Conservation (phyloP, 2,888 invertebrate species). For the Liposcelis brunnea region DNA sequence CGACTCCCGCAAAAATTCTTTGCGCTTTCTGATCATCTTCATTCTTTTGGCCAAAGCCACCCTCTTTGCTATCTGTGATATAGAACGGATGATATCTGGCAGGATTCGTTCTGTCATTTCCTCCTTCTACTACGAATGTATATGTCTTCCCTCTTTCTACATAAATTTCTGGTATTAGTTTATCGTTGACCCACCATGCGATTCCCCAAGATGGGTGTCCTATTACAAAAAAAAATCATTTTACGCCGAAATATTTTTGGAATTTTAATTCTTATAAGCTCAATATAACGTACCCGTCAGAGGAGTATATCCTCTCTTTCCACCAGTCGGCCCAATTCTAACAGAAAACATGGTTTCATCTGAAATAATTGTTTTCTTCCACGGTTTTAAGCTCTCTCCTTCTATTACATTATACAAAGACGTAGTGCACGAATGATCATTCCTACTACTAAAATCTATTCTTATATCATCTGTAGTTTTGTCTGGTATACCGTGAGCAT, state of each 20-base stretch:
- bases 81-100: conserved; percentile 83
- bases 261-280: background rate
- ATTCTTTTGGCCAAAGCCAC: conserved; percentile 67
- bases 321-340: conserved; percentile 71
- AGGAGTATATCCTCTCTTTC: conserved; percentile 58
- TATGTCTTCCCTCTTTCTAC: conserved; percentile 76
- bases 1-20: conserved; percentile 64
- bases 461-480: conserved; percentile 52
- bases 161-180: conserved; percentile 73
- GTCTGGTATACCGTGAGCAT: conserved; percentile 59
- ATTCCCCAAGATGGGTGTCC: conserved; percentile 72
- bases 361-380: conserved; percentile 47
- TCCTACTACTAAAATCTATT: conserved; percentile 59
- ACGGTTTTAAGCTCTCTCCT: conserved; percentile 41
- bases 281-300: conserved; percentile 43
- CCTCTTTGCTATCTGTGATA: conserved; percentile 71
- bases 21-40: conserved; percentile 51
- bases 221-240: conserved; percentile 22
- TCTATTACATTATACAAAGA: conserved; percentile 44
- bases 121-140: conserved; percentile 73
- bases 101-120: conserved; percentile 55
- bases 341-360: conserved; percentile 48
- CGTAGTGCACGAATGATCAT: conserved; percentile 54
- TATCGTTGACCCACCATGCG: conserved; percentile 84
- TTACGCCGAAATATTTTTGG: too few species aligned